Evolutionary conservation across 2,113 vertebrate species (phyloP).

Genomic region (Gymnarchus niloticus): DNA sequence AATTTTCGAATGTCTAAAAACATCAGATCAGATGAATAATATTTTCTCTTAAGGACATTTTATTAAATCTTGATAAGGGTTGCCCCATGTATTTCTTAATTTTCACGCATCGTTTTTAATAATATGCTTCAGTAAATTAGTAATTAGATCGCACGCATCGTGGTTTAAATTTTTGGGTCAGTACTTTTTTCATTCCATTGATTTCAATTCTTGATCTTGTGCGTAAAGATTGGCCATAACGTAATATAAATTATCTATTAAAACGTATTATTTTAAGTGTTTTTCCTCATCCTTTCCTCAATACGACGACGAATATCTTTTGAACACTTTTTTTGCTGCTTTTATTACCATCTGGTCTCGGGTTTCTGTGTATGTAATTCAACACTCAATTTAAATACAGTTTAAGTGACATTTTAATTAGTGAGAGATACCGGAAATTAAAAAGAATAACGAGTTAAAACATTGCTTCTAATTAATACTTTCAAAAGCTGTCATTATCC

Average conservation of each 20-base stretch:
- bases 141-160: neutral
- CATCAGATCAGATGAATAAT: too few species aligned
- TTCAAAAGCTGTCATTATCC: slow-evolving; percentile 60
- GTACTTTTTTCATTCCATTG: neutral
- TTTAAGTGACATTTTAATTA: neutral
- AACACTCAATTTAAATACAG: neutral
- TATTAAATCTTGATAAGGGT: neutral
- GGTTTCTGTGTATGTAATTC: neutral
- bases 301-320: neutral
- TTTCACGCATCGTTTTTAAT: neutral
- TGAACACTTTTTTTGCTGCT: neutral
- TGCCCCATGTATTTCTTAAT: neutral
- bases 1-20: neutral
- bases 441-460: neutral
- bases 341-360: neutral
- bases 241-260: neutral
- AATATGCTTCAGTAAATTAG: neutral
- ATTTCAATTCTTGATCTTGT: neutral
- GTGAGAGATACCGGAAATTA: neutral
- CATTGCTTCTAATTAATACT: slow-evolving; percentile 51
- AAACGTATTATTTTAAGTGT: neutral
- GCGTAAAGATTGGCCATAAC: neutral
- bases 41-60: too few species aligned
- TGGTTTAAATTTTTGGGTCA: neutral
- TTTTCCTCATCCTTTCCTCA: neutral